Base-by-base conservation (phyloP, 2,113 vertebrate genomes). In the Phyllostomus discolor region DNA sequence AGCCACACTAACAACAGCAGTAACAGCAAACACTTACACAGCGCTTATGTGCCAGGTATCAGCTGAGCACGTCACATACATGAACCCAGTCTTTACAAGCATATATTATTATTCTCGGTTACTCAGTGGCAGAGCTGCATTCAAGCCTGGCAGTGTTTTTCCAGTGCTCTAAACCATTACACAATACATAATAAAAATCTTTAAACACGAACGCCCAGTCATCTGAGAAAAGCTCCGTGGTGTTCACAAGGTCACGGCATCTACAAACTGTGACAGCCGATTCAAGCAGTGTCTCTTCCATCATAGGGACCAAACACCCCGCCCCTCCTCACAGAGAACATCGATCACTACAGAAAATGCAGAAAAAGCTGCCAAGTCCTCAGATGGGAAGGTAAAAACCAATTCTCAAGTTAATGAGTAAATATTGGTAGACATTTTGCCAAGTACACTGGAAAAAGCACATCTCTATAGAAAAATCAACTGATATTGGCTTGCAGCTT, bases 361-460 rank as follows among this genome's bases (percentile, higher is more conserved):
- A 41, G 69, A 67, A 67, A 87, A 73, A 43, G 50, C 50, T 6
- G 31, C 64, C 76, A 69, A 83, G 87, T 69, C 33, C 50, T 90
- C 43, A 20, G 38, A 81, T 31, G 38, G 57, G 10, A 92, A 35
- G 0, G 4, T 33, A 76, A 94, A 97, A 96, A 79, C 66, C 90
- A 82, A 72, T 84, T 85, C 76, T 84, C 88, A 22, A 84, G 57
- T 59, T 90, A 90, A 79, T 67, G 20, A 95, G 80, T 50, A 94
- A 91, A 94, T 59, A 95, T 1, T 57, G 43, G 57, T 11, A 64
- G 57, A 70, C 93, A 94, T 80, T 90, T 96, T 96, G 83, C 69
- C 80, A 95, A 87, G 83, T 73, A 86, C 67, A 79, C n/a, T 35
- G 80, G 52, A 50, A 91, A 91, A 76, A 91, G 89, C 31, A 94